Conservation (phyloP, 2,797 vertebrate genomes). For the Limnodromus scolopaceus region DNA sequence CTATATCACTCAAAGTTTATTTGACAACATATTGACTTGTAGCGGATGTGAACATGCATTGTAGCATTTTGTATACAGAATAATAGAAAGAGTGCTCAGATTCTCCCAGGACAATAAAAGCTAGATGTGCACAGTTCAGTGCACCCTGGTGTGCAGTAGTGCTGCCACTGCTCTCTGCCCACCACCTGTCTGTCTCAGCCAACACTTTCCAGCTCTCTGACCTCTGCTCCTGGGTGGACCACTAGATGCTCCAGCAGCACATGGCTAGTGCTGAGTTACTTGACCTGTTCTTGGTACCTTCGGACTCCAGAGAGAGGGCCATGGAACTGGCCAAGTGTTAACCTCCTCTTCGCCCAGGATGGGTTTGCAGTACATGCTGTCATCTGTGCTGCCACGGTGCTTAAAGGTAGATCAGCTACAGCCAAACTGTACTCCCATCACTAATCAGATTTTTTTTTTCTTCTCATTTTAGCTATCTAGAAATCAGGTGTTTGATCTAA, state of each 20-base stretch:
- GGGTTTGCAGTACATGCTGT: not conserved
- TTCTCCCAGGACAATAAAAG: not conserved
- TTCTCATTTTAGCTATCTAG: not conserved
- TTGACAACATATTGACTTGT: not conserved
- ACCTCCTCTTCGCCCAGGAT: not conserved
- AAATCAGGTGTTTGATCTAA: not conserved
- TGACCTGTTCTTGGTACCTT: not conserved
- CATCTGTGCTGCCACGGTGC: not conserved
- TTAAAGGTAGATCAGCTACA: not conserved
- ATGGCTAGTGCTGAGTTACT: not conserved
- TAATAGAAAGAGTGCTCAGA: not conserved
- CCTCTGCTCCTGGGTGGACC: not conserved
- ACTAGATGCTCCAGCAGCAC: not conserved
- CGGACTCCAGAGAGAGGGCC: not conserved
- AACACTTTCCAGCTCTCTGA: not conserved
- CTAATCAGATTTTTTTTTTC: not conserved
- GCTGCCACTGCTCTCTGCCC: not conserved
- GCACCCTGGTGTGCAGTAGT: not conserved
- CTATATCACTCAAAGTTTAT: not conserved
- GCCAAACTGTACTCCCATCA: not conserved
- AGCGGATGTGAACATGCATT: not conserved
- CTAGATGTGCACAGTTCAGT: not conserved
- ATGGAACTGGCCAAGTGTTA: no score
- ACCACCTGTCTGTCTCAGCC: not conserved
- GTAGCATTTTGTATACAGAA: not conserved